Evolutionary conservation across 2,797 vertebrate species (phyloP).

Genomic region (Dicrostonyx torquatus): DNA sequence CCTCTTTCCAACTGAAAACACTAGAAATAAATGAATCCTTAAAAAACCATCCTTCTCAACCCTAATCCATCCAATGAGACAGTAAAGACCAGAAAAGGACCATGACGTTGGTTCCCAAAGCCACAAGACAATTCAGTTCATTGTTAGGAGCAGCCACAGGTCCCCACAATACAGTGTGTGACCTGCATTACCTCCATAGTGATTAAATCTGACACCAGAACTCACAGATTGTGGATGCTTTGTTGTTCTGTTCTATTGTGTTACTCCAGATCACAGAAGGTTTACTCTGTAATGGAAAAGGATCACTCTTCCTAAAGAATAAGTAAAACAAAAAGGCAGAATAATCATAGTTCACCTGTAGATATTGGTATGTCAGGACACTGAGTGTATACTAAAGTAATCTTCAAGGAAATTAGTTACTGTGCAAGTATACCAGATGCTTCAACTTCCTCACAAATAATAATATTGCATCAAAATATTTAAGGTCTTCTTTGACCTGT

Average conservation of each 20-base stretch:
- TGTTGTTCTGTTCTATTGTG: slow-evolving; percentile 68
- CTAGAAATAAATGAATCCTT: background rate
- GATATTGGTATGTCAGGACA: slow-evolving; percentile 64
- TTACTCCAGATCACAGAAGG: slow-evolving; percentile 39
- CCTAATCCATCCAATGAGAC: background rate
- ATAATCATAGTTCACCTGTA: slow-evolving; percentile 62
- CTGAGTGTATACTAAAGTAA: slow-evolving; percentile 69
- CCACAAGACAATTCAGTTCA: background rate
- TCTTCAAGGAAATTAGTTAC: slow-evolving; percentile 71
- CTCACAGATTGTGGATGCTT: slow-evolving; percentile 53
- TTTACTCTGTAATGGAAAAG: slow-evolving; percentile 71
- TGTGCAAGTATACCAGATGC: slow-evolving; percentile 44
- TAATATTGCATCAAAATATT: slow-evolving; percentile 24
- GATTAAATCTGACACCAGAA: slow-evolving; percentile 70
- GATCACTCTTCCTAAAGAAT: slow-evolving; percentile 63
- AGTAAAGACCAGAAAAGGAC: background rate
- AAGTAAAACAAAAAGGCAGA: slow-evolving; percentile 64
- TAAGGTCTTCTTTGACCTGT: slow-evolving; percentile 16
- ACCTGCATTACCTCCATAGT: slow-evolving; percentile 21
- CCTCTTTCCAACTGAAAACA: background rate
- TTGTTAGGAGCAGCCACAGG: background rate
- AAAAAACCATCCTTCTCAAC: background rate
- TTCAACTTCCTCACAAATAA: slow-evolving; percentile 57
- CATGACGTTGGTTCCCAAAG: background rate
- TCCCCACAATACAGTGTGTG: background rate